These are phyloP conservation scores for Paguma larvata DNA, from an alignment of 2,797 vertebrate species.

Conservation along the genomic window DNA sequence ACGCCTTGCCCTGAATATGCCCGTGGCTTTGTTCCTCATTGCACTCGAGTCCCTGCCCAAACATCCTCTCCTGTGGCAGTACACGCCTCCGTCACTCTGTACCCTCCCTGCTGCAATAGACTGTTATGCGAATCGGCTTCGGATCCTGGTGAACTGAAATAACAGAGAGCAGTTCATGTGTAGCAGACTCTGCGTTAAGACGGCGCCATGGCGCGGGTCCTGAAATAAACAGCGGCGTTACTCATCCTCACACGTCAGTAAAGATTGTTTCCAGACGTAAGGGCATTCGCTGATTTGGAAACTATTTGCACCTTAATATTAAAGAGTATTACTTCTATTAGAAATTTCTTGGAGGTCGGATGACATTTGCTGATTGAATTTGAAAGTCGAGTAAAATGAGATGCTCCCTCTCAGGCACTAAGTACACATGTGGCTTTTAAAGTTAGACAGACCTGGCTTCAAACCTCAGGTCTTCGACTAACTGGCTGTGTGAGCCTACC, in stretches of 20 bases:
- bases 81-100: not conserved
- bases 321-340: constrained; percentile 63
- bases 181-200: constrained; percentile 43
- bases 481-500: not conserved
- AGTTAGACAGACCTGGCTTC: constrained; percentile 21
- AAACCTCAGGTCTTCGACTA: not conserved
- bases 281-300: constrained; percentile 64
- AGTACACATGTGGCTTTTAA: not conserved
- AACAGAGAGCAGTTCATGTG: not conserved
- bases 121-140: not conserved
- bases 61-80: not conserved
- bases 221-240: constrained; percentile 44
- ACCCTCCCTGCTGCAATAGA: not conserved
- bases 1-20: not conserved
- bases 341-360: constrained; percentile 62
- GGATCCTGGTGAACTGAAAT: not conserved
- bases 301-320: constrained; percentile 48
- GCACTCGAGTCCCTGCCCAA: not conserved
- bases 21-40: not conserved
- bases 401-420: not conserved
- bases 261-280: constrained; percentile 70
- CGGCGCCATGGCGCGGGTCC: not conserved
- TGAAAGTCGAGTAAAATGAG: constrained; percentile 39
- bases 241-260: constrained; percentile 56
- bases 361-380: constrained; percentile 59